Conservation (phyloP, 1,140 invertebrate species). For the Halesus radiatus region DNA sequence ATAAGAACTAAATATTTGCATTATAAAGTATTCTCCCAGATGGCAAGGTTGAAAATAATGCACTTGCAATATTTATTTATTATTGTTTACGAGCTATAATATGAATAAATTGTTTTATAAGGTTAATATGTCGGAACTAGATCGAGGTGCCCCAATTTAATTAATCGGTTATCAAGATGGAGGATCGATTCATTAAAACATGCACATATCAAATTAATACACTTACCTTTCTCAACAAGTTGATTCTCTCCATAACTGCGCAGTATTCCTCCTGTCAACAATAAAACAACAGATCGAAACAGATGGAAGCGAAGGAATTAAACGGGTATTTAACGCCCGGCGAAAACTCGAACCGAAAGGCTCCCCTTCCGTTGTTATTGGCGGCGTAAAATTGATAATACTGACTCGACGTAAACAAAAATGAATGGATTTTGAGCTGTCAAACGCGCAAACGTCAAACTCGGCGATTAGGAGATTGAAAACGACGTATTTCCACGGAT, state of each 20-base stretch:
- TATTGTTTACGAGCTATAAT: slow-evolving; percentile 67
- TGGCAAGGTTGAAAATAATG: too few relatives aligned
- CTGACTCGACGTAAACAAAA: not conserved
- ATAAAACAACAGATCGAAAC: not conserved
- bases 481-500: not conserved
- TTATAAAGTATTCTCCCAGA: too few relatives aligned
- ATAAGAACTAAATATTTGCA: too few relatives aligned
- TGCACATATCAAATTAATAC: not conserved
- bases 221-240: slow-evolving; percentile 34
- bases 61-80: slow-evolving; percentile 9
- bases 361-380: too few relatives aligned
- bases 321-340: not conserved
- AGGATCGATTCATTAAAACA: not conserved
- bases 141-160: too few relatives aligned
- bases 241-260: slow-evolving; percentile 34
- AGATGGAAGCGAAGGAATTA: not conserved
- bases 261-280: not conserved
- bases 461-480: not conserved
- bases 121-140: too few relatives aligned
- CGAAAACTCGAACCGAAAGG: not conserved
- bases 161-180: not conserved
- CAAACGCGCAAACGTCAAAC: not conserved
- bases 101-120: too few relatives aligned
- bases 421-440: not conserved
- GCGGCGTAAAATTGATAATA: not conserved